These are phyloP conservation scores for Bombus fervidus DNA, from an alignment of 1,140 invertebrate genomes.

Conservation along the genomic window DNA sequence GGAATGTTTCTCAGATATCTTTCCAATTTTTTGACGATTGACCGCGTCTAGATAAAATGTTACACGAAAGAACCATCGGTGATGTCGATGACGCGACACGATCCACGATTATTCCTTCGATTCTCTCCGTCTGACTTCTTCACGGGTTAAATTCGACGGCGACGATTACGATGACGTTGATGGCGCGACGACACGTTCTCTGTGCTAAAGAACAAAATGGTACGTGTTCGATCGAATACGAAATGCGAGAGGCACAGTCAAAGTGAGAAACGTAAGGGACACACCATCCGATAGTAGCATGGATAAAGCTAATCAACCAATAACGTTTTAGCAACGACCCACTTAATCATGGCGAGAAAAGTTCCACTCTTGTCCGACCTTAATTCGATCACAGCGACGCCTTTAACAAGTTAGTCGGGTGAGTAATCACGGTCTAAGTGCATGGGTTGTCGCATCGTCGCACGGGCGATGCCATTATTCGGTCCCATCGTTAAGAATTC, in stretches of 20 bases:
- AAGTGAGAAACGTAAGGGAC: conserved; percentile 37
- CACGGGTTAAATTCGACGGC: too few relatives aligned
- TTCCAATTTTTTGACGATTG: not conserved
- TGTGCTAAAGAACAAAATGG: conserved; percentile 35
- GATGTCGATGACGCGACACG: too few relatives aligned
- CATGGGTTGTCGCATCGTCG: not conserved
- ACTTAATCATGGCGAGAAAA: conserved; percentile 64
- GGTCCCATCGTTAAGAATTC: not conserved
- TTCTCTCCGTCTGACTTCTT: not conserved
- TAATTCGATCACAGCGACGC: conserved; percentile 58
- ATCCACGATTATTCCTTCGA: not conserved
- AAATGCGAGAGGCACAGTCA: not conserved
- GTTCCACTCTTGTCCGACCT: conserved; percentile 52
- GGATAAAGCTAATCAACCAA: conserved; percentile 58
- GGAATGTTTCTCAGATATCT: too few relatives aligned
- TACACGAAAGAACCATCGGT: too few relatives aligned
- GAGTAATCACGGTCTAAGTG: conserved; percentile 46
- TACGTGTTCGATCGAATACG: conserved; percentile 36
- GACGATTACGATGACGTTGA: too few relatives aligned
- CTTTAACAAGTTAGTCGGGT: conserved; percentile 51
- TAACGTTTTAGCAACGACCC: conserved; percentile 47
- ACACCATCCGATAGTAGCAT: not conserved
- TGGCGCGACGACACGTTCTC: too few relatives aligned
- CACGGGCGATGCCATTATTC: not conserved
- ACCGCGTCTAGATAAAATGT: not conserved